Base-by-base conservation (phyloP, 2,888 invertebrate species). In the Bruchidius siliquastri region DNA sequence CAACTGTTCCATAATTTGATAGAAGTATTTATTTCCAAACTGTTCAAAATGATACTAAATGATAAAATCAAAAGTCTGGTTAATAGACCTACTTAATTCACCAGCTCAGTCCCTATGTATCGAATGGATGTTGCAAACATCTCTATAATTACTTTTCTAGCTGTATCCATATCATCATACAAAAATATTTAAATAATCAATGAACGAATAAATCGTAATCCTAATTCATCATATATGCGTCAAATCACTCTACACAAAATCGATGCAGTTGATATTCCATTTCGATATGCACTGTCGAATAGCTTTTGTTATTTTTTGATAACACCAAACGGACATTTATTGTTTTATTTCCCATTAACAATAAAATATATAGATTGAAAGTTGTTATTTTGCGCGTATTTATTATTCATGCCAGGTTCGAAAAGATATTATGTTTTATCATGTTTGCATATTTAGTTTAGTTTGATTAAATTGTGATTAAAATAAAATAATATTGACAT, bases 381-480 rank as follows among this genome's bases (percentile, higher is more conserved):
- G 26, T 70, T 70, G 32, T 70, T 70, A 32, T 30, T 26, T 70
- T 30, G 22, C 70, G 68, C 6, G 68, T 68, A 68, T 68, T 22
- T 68, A 68, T 68, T 68, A 68, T 20, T 18, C 49, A 68, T 68
- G 68, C 22, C 68, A 68, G 8, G 6, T 68, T 21, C 21, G 68
- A 68, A 68, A 68, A 68, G 68, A 68, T 68, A 68, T 68, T 21
- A 68, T 10, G 22, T 68, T 68, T 68, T 68, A 68, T 68, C 68
- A 13, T 68, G 20, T 68, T 21, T 68, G 22, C 68, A 68, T 22
- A 68, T 68, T 68, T 68, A 68, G 68, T 68, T 68, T 8, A 68
- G 68, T 68, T 68, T 68, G 68, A 68, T 68, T 68, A 68, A 68
- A 68, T 21, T 68, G 22, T 68, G 68, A 68, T 68, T 68, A 68